Base-by-base conservation (phyloP, 2,888 invertebrate species). In the Cryptophagus acutangulus region DNA sequence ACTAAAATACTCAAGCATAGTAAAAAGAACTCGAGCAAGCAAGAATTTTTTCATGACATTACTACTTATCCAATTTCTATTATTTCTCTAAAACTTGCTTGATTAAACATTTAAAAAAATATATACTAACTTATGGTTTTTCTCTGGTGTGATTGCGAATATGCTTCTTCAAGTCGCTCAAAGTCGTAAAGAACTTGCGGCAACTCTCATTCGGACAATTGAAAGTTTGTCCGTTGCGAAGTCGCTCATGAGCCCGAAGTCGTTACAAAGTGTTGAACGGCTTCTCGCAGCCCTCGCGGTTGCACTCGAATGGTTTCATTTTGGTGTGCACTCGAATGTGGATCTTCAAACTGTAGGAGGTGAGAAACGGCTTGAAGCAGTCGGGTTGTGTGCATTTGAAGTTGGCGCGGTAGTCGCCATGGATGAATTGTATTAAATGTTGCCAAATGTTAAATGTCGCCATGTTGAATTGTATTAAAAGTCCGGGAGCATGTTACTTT, bases 181-280 rank as follows among this genome's bases (percentile, higher is more conserved):
- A 74, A 12, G 94, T 95, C 5, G 94, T 95, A 68, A 95, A 95
- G 69, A 83, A 89, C 67, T 94, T 94, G 46, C 81, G 74, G 63
- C 94, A 95, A 37, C 87, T 85, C 40, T 76, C 74, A 46, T 82
- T 78, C 58, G 82, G 80, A 69, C 94, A 95, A 71, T 94, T 92
- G 67, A 95, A 95, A 4, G 94, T 94, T 66, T 91, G 84, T 6
- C 95, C 95, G 63, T 86, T 93, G 71, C 95, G 95, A 42, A 95
- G 73, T 55, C 94, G 78, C 69, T 93, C 83, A 69, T 94, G 94
- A 37, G 93, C 93, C 67, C 86, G 79, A 59, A 91, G 74, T 81
- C 90, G 85, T 74, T 95, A 95, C 38, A 93, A 75, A 39, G 94
- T 95, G 67, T 92, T 94, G 72, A 94, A 95, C 31, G 92, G 89